phyloP scores from a whole-genome alignment of 2,888 invertebrate species.

The Folsomia manolachei region DNA sequence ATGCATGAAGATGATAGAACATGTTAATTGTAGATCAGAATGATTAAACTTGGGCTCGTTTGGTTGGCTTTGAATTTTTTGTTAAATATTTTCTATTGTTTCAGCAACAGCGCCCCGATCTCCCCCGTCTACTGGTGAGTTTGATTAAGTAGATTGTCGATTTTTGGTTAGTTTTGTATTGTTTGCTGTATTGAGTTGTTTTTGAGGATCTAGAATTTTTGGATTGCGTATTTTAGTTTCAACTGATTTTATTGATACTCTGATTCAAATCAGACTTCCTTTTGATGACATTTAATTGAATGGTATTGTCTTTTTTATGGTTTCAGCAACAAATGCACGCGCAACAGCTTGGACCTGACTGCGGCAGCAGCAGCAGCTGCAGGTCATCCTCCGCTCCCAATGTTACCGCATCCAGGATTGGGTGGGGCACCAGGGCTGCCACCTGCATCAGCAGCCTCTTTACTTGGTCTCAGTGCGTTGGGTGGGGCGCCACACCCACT shows the following conservation, averaged over 20 bases:
- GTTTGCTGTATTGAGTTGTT: not conserved
- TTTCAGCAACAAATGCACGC: constrained; percentile 90
- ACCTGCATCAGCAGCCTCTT: constrained; percentile 56
- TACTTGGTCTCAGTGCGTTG: constrained; percentile 59
- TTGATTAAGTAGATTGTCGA: too few relatives aligned
- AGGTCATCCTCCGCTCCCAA: constrained; percentile 67
- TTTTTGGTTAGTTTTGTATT: not conserved
- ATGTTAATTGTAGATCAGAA: too few relatives aligned
- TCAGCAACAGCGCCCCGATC: constrained; percentile 81
- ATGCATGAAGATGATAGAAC: too few relatives aligned
- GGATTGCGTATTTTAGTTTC: too few relatives aligned
- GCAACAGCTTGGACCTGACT: constrained; percentile 74
- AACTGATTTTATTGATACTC: too few relatives aligned
- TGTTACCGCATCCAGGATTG: constrained; percentile 67
- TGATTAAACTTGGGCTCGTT: too few relatives aligned
- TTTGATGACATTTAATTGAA: not conserved
- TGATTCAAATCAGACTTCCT: not conserved
- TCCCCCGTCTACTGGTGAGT: constrained; percentile 64
- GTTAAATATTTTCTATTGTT: constrained; percentile 53
- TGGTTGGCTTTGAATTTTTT: too few relatives aligned
- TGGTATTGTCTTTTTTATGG: not conserved
- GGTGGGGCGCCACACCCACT: constrained; percentile 64
- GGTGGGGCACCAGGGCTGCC: constrained; percentile 60
- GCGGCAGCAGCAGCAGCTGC: constrained; percentile 60
- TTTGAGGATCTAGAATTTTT: not conserved